phyloP scores from a whole-genome alignment of 2,888 invertebrate species.

The Aethes cnicana region DNA sequence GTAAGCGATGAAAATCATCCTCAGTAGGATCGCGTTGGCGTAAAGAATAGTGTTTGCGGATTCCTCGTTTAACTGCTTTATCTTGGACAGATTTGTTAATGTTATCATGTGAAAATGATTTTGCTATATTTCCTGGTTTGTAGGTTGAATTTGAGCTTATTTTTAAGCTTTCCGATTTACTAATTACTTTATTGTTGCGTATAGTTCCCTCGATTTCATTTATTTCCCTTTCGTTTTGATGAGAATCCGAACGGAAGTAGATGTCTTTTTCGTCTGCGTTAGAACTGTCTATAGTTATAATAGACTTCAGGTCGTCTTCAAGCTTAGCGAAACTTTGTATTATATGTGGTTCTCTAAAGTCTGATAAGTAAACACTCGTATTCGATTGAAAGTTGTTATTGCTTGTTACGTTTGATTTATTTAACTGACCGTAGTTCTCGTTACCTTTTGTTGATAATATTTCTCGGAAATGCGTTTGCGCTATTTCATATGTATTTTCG shows the following conservation, averaged over 20 bases:
- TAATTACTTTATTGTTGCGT: constrained; percentile 72
- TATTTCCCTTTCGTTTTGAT: constrained; percentile 77
- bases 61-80: constrained; percentile 53
- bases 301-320: constrained; percentile 76
- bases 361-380: constrained; percentile 51
- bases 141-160: constrained; percentile 50
- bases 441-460: constrained; percentile 60
- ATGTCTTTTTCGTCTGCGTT: constrained; percentile 66
- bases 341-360: constrained; percentile 60
- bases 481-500: constrained; percentile 73
- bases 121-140: constrained; percentile 58
- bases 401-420: constrained; percentile 54
- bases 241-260: constrained; percentile 62
- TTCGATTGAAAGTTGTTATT: constrained; percentile 47
- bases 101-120: constrained; percentile 70
- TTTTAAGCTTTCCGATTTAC: constrained; percentile 72
- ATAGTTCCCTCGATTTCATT: constrained; percentile 80
- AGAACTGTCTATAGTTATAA: constrained; percentile 72
- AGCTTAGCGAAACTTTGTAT: constrained; percentile 68
- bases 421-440: constrained; percentile 71
- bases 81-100: constrained; percentile 53
- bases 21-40: constrained; percentile 73
- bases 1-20: constrained; percentile 61
- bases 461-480: constrained; percentile 69
- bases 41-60: constrained; percentile 77